These are phyloP conservation scores for Ovibos moschatus DNA, from an alignment of 2,113 vertebrate species.

Conservation along the genomic window DNA sequence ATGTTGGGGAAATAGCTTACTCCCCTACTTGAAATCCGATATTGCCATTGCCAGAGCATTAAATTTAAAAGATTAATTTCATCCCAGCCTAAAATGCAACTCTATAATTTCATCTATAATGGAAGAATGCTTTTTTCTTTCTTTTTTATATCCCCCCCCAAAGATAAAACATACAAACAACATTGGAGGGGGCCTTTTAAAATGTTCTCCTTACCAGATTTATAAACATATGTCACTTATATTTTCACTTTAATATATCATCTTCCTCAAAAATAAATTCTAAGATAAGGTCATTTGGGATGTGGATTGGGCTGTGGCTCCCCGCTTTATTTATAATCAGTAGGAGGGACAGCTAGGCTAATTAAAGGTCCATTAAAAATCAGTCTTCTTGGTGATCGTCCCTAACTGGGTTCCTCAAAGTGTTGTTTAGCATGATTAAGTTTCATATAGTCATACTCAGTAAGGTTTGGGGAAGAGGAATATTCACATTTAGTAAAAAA, in stretches of 20 bases:
- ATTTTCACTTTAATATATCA: not conserved
- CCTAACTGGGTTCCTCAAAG: slow-evolving; percentile 21
- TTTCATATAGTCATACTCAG: not conserved
- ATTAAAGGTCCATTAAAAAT: slow-evolving; percentile 48
- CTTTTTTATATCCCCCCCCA: not conserved
- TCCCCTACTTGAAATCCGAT: not conserved
- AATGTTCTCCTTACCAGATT: slow-evolving; percentile 11
- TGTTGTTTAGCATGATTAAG: not conserved
- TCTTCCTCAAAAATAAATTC: slow-evolving; percentile 43
- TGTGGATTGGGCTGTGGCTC: not conserved
- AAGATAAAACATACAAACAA: not conserved
- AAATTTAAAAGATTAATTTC: slow-evolving; percentile 31
- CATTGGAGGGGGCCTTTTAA: slow-evolving; percentile 20
- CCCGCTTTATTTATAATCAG: not conserved
- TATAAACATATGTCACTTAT: not conserved
- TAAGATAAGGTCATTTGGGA: not conserved
- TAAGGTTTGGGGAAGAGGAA: not conserved
- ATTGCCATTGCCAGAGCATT: not conserved
- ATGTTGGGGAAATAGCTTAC: not conserved
- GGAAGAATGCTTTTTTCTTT: not conserved
- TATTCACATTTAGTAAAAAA: not conserved
- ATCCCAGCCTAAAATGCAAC: slow-evolving; percentile 10
- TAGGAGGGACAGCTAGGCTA: slow-evolving; percentile 52
- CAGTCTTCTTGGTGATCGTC: not conserved
- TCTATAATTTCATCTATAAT: not conserved